phyloP scores from a whole-genome alignment of 1,140 invertebrate species.

The Drosophila orena region DNA sequence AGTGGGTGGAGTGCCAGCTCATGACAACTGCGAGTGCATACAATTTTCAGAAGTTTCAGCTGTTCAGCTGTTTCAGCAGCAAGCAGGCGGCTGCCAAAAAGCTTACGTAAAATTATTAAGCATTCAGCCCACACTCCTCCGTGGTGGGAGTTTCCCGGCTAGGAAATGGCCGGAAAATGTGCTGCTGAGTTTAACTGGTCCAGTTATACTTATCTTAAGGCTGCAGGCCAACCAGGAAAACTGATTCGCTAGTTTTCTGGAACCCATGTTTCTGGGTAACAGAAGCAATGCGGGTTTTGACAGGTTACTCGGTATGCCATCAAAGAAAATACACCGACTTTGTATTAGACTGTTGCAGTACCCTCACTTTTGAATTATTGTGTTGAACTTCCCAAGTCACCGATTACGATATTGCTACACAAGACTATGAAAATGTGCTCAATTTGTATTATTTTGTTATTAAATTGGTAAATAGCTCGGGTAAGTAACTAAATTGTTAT shows the following conservation, averaged over 20 bases:
- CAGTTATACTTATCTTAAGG: constrained; percentile 38
- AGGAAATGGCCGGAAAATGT: constrained; percentile 34
- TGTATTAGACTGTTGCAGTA: neutral
- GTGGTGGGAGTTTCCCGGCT: too few species aligned
- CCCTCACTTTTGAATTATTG: too few species aligned
- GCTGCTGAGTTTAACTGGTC: constrained; percentile 3
- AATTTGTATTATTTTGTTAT: too few species aligned
- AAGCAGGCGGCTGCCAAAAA: constrained; percentile 25
- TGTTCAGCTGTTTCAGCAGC: constrained; percentile 18
- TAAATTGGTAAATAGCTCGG: too few species aligned
- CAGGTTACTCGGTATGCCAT: neutral
- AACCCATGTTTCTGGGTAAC: constrained; percentile 3
- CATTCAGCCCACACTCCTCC: constrained; percentile 19
- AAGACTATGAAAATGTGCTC: too few species aligned
- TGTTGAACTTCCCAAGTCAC: too few species aligned
- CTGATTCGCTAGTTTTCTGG: constrained; percentile 30
- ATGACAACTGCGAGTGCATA: constrained; percentile 50
- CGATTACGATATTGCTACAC: too few species aligned
- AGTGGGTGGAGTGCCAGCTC: constrained; percentile 27
- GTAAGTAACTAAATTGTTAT: too few species aligned
- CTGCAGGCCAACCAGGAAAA: constrained; percentile 35
- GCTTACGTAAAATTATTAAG: constrained; percentile 46
- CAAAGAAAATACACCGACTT: too few species aligned
- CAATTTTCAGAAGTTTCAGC: constrained; percentile 57
- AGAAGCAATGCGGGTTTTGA: too few species aligned